Conservation (phyloP, 2,797 vertebrate genomes). For the Coreius guichenoti region DNA sequence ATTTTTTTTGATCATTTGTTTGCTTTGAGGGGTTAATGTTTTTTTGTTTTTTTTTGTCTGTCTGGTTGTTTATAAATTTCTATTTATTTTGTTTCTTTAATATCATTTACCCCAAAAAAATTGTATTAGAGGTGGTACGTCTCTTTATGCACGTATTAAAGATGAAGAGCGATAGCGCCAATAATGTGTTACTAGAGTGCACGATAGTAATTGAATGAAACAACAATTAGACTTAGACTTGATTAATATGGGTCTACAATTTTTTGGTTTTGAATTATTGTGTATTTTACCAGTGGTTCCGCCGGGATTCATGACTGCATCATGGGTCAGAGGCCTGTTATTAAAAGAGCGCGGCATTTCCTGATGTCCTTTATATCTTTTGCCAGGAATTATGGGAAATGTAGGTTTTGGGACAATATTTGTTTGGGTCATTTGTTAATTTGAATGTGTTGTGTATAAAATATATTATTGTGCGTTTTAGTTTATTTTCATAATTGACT, state of each 20-base stretch:
- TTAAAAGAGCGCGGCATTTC: background rate
- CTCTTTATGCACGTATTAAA: background rate
- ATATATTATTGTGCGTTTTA: no score
- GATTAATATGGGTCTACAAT: background rate
- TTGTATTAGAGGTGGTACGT: no score
- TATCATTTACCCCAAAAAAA: background rate
- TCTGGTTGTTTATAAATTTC: background rate
- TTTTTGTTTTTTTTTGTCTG: background rate
- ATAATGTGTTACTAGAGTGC: background rate
- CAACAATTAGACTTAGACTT: background rate
- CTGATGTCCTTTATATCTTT: no score
- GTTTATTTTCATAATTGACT: no score
- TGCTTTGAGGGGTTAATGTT: background rate
- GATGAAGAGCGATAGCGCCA: no score
- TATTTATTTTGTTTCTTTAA: background rate
- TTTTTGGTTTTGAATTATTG: background rate
- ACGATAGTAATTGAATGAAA: background rate
- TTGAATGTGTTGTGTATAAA: no score
- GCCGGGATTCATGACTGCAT: no score
- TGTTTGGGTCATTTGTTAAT: no score
- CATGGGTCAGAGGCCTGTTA: background rate
- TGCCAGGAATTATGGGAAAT: no score
- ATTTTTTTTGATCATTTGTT: no score
- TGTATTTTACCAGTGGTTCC: background rate
- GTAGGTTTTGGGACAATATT: no score